Evolutionary conservation across 2,113 vertebrate species (phyloP).

Genomic region (Anser brachyrhynchus): DNA sequence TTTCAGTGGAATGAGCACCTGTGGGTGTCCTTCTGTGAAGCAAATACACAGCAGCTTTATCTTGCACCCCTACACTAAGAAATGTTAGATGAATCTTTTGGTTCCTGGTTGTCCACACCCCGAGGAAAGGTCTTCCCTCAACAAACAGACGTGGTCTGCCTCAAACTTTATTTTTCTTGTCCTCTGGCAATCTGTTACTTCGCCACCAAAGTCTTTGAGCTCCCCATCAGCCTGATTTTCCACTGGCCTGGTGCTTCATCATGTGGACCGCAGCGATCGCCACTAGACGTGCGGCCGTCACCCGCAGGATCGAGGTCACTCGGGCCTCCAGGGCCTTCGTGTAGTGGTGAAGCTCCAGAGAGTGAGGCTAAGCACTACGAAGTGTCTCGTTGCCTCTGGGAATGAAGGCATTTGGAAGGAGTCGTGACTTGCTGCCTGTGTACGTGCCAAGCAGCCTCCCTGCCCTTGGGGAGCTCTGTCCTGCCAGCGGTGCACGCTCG

Average conservation of each 20-base stretch:
- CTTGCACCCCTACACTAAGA: accelerated
- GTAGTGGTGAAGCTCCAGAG: background rate
- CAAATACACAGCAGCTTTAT: background rate
- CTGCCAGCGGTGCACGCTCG: accelerated
- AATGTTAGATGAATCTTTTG: background rate
- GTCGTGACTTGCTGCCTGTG: background rate
- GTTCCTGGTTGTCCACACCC: background rate
- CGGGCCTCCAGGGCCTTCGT: background rate
- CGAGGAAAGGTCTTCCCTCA: background rate
- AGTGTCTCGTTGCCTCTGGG: background rate
- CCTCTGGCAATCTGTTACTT: background rate
- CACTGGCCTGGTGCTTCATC: background rate
- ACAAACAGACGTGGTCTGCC: background rate
- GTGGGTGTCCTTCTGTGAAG: background rate
- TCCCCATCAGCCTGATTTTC: background rate
- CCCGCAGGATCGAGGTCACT: accelerated
- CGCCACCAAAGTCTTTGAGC: background rate
- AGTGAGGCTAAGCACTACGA: background rate
- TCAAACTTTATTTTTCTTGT: background rate
- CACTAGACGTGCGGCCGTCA: accelerated
- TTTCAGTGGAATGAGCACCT: background rate
- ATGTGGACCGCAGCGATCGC: background rate
- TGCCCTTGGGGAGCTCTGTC: background rate
- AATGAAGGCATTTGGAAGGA: background rate
- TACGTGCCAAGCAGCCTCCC: background rate